These are phyloP conservation scores for Saturnia pavonia DNA, from an alignment of 2,888 invertebrate genomes.

Conservation along the genomic window DNA sequence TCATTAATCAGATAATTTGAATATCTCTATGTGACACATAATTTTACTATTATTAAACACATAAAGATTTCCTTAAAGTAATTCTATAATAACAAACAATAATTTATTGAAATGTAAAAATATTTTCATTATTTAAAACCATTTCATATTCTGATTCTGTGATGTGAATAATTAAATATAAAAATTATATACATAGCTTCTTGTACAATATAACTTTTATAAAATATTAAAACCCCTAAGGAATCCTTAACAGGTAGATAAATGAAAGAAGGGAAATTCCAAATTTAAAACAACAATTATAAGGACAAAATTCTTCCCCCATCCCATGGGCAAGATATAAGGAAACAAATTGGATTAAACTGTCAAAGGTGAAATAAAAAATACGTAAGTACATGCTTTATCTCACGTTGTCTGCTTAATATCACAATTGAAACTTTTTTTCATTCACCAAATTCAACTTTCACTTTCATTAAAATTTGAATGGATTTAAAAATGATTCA, in stretches of 20 bases:
- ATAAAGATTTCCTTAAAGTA: background rate
- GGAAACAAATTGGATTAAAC: slow-evolving; percentile 81
- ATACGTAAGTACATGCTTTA: slow-evolving; percentile 60
- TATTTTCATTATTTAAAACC: background rate
- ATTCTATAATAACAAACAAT: background rate
- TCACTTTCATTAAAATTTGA: background rate
- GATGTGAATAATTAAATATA: background rate
- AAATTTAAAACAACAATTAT: slow-evolving; percentile 78
- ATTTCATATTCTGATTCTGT: background rate
- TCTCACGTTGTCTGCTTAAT: slow-evolving; percentile 66
- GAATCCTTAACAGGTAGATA: slow-evolving; percentile 36
- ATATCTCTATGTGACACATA: background rate
- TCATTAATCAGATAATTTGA: background rate
- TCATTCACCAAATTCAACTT: slow-evolving; percentile 31
- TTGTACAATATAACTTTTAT: background rate
- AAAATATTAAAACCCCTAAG: slow-evolving; percentile 30
- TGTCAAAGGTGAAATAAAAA: slow-evolving; percentile 82
- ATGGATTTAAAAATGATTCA: slow-evolving; percentile 16
- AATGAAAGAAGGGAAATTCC: slow-evolving; percentile 57
- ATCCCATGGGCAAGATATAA: slow-evolving; percentile 72
- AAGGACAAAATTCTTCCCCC: slow-evolving; percentile 69
- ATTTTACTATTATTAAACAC: background rate
- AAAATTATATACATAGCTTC: background rate
- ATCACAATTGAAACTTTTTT: slow-evolving; percentile 47
- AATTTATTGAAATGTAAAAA: background rate